Conservation (phyloP, 1,140 invertebrate genomes). For the Papilio xuthus region DNA sequence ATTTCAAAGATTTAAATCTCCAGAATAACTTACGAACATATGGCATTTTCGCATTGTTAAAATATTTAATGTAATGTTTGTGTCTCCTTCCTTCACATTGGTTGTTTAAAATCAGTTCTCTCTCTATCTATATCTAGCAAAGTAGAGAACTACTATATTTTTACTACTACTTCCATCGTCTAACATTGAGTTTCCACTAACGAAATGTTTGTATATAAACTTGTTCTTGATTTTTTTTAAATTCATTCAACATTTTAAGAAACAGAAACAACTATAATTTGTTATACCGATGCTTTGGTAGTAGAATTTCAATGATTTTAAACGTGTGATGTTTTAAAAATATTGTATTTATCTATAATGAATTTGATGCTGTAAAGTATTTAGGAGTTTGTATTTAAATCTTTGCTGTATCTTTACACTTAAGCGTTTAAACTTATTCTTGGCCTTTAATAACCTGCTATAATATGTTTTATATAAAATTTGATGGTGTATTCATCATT, state of each 20-base stretch:
- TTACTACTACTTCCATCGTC: no score
- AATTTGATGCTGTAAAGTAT: background rate
- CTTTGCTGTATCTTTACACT: background rate
- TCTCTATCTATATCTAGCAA: background rate
- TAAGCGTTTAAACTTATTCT: slow-evolving; percentile 33
- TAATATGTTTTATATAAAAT: background rate
- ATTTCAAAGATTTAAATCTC: slow-evolving; percentile 47
- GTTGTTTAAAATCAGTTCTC: background rate
- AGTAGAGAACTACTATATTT: no score
- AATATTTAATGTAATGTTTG: background rate
- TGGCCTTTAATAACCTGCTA: slow-evolving; percentile 26
- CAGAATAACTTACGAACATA: background rate
- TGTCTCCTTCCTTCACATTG: background rate
- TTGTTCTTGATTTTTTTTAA: no score
- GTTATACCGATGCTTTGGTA: no score
- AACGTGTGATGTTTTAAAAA: background rate
- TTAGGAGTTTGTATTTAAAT: slow-evolving; percentile 14
- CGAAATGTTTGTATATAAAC: no score
- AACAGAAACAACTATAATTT: no score
- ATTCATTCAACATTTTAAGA: no score
- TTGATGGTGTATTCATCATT: background rate
- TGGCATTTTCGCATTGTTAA: background rate
- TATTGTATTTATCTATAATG: background rate
- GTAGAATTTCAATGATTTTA: background rate
- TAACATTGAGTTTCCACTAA: no score